phyloP scores from a whole-genome alignment of 1,140 invertebrate genomes.

The Wasmannia auropunctata region DNA sequence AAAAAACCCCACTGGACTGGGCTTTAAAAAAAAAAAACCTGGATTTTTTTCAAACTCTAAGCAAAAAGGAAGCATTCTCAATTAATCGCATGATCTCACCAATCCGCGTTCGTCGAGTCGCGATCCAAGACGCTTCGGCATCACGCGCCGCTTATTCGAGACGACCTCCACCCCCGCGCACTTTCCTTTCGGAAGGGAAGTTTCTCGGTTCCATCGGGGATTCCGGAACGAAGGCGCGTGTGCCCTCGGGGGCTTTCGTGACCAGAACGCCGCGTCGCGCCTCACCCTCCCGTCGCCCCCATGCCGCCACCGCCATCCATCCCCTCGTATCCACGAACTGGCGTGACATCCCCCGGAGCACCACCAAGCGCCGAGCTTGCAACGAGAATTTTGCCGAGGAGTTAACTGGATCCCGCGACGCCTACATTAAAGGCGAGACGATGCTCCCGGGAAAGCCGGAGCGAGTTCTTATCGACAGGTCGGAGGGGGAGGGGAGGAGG shows the following conservation, averaged over 20 bases:
- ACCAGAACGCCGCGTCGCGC: slow-evolving; percentile 48
- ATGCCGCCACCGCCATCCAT: neutral
- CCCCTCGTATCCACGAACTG: slow-evolving; percentile 19
- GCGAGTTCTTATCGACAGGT: slow-evolving; percentile 15
- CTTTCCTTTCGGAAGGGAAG: slow-evolving; percentile 41
- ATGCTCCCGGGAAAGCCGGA: slow-evolving; percentile 4
- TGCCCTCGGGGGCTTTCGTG: slow-evolving; percentile 56
- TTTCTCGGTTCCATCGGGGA: slow-evolving; percentile 35
- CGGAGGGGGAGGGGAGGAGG: no score
- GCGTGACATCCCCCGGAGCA: slow-evolving; percentile 50
- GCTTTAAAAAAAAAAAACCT: no score
- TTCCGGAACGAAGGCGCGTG: slow-evolving; percentile 28
- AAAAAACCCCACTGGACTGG: no score
- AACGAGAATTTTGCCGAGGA: slow-evolving; percentile 51
- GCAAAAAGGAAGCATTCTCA: slow-evolving; percentile 25
- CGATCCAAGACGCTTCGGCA: slow-evolving; percentile 12
- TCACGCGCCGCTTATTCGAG: slow-evolving; percentile 39
- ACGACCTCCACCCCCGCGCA: neutral
- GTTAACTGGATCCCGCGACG: slow-evolving; percentile 43
- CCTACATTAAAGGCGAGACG: slow-evolving; percentile 39
- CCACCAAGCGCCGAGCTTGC: slow-evolving; percentile 30
- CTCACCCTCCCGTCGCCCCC: slow-evolving; percentile 39
- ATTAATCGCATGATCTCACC: slow-evolving; percentile 34
- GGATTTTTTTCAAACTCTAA: no score
- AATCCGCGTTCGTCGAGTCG: neutral